phyloP scores from a whole-genome alignment of 2,888 invertebrate genomes.

The Acleris emargana region DNA sequence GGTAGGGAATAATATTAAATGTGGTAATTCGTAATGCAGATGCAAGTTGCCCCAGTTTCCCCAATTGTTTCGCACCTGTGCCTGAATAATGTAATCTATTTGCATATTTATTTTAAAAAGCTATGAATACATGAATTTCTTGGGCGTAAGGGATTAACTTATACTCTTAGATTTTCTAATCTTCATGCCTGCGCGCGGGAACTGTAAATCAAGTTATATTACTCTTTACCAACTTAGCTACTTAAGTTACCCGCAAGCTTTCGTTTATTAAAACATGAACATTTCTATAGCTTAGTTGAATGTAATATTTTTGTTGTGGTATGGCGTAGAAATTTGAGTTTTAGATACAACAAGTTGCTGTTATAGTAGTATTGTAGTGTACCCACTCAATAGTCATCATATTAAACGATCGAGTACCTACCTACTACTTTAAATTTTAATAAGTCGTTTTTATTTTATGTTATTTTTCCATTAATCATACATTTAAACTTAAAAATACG shows the following conservation, averaged over 20 bases:
- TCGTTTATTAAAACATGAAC: not conserved
- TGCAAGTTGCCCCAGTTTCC: slow-evolving; percentile 25
- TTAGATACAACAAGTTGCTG: too few relatives aligned
- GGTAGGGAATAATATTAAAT: slow-evolving; percentile 27
- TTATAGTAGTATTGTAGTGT: too few relatives aligned
- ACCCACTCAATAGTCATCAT: too few relatives aligned
- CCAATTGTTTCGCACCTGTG: slow-evolving; percentile 36
- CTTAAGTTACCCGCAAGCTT: not conserved
- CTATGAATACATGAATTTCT: slow-evolving; percentile 35
- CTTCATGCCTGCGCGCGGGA: slow-evolving; percentile 1
- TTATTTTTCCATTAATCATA: too few relatives aligned
- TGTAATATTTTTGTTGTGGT: too few relatives aligned
- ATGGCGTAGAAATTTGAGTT: too few relatives aligned
- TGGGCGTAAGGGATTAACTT: slow-evolving; percentile 26
- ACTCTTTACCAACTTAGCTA: slow-evolving; percentile 2
- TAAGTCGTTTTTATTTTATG: too few relatives aligned
- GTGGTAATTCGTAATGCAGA: slow-evolving; percentile 11
- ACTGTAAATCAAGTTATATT: slow-evolving; percentile 4
- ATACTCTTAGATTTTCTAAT: slow-evolving; percentile 26
- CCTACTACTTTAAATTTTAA: too few relatives aligned
- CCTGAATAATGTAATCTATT: slow-evolving; percentile 31
- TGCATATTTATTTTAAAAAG: slow-evolving; percentile 35
- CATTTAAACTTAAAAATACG: too few relatives aligned
- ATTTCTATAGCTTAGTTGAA: not conserved
- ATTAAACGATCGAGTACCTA: too few relatives aligned